A percentile compares a stretch with the other conserved stretches of the same genome.
These are phyloP conservation scores for Apamea crenata DNA, from an alignment of 2,888 invertebrate species.

Conservation along the genomic window DNA sequence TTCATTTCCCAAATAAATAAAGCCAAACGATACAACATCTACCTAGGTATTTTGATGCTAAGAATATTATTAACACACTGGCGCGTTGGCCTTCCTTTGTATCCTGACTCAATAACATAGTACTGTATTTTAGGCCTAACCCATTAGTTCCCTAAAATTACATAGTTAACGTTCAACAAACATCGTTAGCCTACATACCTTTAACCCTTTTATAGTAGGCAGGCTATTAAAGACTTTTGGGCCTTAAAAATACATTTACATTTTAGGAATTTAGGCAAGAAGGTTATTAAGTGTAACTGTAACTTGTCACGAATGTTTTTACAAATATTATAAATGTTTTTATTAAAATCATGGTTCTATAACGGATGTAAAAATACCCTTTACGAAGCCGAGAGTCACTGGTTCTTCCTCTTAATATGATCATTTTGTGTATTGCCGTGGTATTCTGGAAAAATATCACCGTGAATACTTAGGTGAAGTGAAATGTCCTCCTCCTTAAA, in stretches of 20 bases:
- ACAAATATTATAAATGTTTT: not conserved
- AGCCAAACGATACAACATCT: not conserved
- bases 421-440: too few species aligned
- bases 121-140: constrained; percentile 14
- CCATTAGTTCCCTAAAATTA: constrained; percentile 47
- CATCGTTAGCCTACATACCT: constrained; percentile 49
- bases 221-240: constrained; percentile 3
- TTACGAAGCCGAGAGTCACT: too few species aligned
- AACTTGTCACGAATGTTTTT: not conserved
- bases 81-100: not conserved
- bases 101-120: constrained; percentile 3
- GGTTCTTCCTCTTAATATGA: too few species aligned
- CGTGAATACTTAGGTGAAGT: too few species aligned
- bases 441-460: too few species aligned
- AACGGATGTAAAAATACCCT: not conserved
- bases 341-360: not conserved
- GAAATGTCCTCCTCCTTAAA: too few species aligned
- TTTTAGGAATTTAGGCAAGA: not conserved
- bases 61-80: not conserved
- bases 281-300: not conserved
- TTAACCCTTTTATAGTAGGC: constrained; percentile 26
- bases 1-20: not conserved
- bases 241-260: constrained; percentile 29
- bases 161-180: constrained; percentile 39
- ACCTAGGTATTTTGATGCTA: not conserved